Conservation (phyloP, 2,797 vertebrate genomes). For the Leptodactylus fallax region DNA sequence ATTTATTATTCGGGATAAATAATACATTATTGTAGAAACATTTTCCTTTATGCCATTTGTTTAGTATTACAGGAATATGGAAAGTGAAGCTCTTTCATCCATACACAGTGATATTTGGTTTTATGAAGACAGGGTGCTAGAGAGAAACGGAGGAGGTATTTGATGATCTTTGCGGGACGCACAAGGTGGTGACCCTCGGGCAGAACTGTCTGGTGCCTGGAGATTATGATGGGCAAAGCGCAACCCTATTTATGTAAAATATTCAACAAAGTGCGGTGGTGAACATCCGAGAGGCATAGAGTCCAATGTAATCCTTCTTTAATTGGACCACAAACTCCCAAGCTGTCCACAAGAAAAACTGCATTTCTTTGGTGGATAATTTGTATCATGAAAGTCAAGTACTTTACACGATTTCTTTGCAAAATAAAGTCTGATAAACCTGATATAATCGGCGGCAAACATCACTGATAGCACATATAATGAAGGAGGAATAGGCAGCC, state of each 20-base stretch:
- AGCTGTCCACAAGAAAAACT: not conserved
- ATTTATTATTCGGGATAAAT: conserved; percentile 65
- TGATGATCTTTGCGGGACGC: not conserved
- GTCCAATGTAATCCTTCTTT: not conserved
- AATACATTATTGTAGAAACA: conserved; percentile 64
- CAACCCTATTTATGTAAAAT: not conserved
- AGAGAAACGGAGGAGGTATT: conserved; percentile 8
- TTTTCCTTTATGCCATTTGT: conserved; percentile 63
- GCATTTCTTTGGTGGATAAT: not conserved
- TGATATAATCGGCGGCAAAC: not conserved
- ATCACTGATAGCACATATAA: not conserved
- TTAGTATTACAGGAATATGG: conserved; percentile 59
- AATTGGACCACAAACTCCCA: conserved; percentile 7
- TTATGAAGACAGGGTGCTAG: conserved; percentile 16
- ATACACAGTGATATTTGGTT: conserved; percentile 41
- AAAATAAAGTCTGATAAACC: not conserved
- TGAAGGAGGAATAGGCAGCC: not conserved
- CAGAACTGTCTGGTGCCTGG: not conserved
- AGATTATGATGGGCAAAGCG: not conserved
- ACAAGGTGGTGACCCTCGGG: conserved; percentile 19
- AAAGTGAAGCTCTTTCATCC: conserved; percentile 39
- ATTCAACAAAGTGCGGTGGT: not conserved
- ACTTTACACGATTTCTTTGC: not conserved
- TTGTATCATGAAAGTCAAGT: not conserved
- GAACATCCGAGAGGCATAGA: not conserved